Evolutionary conservation across 2,888 invertebrate genomes (phyloP), one percentile per base, ranked within the genome.

Genomic region (Eupelmus urozonus): DNA sequence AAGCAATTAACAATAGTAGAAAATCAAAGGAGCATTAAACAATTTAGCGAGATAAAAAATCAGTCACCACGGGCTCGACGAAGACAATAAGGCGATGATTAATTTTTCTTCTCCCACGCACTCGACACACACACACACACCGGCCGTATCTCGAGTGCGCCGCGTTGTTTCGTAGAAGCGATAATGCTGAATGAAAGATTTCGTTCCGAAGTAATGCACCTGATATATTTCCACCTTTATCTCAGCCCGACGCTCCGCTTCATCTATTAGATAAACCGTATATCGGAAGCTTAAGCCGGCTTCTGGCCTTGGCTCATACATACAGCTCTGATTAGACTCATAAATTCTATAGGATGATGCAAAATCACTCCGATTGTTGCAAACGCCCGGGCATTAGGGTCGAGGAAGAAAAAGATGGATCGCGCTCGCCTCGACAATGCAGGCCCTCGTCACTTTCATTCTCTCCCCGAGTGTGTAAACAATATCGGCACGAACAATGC

Each of bases 221-320:
- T 69, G 75, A 76, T 76, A 76, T 45, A 27, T 65, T 49, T 59
- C 18, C 27, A 20, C 13, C 49, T 67, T 53, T 67, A 60, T 67
- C 74, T 18, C 51, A 18, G 25, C n/a, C 20, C 29, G 42, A 66
- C 57, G 40, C 49, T 66, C 34, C 18, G 34, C 66, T 75, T 67
- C 45, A 49, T 51, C 40, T 34, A 34, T 66, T 51, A 57, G 45
- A 59, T 59, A 70, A 70, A 70, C 27, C 45, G 51, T 51, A 1
- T 55, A 66, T 65, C 49, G 34, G n/a, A 45, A 29, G 34, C 13
- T 25, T 51, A 23, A 23, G 45, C 23, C 3, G 55, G 42, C 29
- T 18, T 45, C 20, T 59, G 34, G 34, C 34, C 13, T 29, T 59
- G 34, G 34, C 34, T 34, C 9, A 34, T 34, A 34, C 9, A 34